phyloP scores from a whole-genome alignment of 2,888 invertebrate species.

The Andrena camellia region DNA sequence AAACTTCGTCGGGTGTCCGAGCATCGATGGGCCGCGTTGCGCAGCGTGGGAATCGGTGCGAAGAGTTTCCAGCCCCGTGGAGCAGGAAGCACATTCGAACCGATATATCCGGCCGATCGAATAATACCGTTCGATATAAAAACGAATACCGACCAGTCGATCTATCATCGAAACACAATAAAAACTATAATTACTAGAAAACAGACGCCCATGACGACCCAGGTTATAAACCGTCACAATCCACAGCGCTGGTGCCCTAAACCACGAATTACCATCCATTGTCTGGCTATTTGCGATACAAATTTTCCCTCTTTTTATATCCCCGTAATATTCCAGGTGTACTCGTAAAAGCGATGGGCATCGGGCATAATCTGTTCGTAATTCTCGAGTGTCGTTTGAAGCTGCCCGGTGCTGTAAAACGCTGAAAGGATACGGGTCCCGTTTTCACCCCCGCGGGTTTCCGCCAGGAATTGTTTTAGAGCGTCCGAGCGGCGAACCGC shows the following conservation, averaged over 20 bases:
- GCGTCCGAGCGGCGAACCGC: slow-evolving; percentile 41
- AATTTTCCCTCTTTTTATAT: not conserved
- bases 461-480: slow-evolving; percentile 39
- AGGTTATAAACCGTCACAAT: slow-evolving; percentile 41
- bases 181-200: slow-evolving; percentile 47
- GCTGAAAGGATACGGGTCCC: not conserved
- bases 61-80: not conserved
- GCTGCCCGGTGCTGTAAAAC: not conserved
- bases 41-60: slow-evolving; percentile 31
- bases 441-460: not conserved
- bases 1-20: slow-evolving; percentile 24
- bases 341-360: slow-evolving; percentile 40
- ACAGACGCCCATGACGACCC: slow-evolving; percentile 34
- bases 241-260: not conserved
- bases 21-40: not conserved
- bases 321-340: slow-evolving; percentile 14
- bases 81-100: slow-evolving; percentile 14
- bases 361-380: slow-evolving; percentile 12
- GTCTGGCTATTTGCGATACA: not conserved
- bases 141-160: not conserved
- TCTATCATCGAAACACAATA: slow-evolving; percentile 21
- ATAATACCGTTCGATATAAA: slow-evolving; percentile 16
- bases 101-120: slow-evolving; percentile 27
- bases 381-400: not conserved
- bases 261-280: not conserved